These are phyloP conservation scores for Danaus melanippus DNA, from an alignment of 1,140 invertebrate species.

Conservation along the genomic window DNA sequence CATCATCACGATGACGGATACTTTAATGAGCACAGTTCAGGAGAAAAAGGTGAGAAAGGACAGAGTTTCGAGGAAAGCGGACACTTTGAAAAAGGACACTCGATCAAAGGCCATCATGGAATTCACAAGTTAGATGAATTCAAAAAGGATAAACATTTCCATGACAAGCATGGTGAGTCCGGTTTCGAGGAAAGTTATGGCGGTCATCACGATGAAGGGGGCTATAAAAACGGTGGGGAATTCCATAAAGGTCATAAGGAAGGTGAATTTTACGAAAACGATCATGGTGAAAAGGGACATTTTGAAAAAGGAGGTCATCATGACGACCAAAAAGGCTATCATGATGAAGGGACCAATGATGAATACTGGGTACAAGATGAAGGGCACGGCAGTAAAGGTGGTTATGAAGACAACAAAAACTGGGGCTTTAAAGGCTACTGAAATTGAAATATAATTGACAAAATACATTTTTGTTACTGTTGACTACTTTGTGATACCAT, in stretches of 20 bases:
- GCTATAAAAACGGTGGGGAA: constrained; percentile 77
- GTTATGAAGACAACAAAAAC: constrained; percentile 69
- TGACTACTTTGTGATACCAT: constrained; percentile 60
- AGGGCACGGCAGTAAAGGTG: constrained; percentile 76
- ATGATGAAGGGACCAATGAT: constrained; percentile 72
- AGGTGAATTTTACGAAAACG: constrained; percentile 76
- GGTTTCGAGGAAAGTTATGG: constrained; percentile 79
- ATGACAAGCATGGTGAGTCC: constrained; percentile 83
- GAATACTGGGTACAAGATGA: constrained; percentile 73
- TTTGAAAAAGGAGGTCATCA: constrained; percentile 76
- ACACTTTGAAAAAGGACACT: constrained; percentile 82
- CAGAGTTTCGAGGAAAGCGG: constrained; percentile 74
- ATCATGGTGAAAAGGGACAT: constrained; percentile 79
- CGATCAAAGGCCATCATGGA: constrained; percentile 82
- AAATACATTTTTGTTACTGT: constrained; percentile 54
- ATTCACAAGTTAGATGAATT: constrained; percentile 83
- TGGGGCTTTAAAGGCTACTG: constrained; percentile 72
- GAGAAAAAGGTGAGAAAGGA: constrained; percentile 77
- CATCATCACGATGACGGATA: constrained; percentile 82
- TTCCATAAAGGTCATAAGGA: constrained; percentile 80
- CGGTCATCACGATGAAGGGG: constrained; percentile 76
- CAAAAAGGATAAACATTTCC: constrained; percentile 74
- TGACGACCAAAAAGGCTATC: constrained; percentile 52
- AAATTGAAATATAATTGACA: constrained; percentile 18
- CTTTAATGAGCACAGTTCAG: constrained; percentile 80